Conservation (phyloP, 2,797 vertebrate species). For the Ateles fusciceps region DNA sequence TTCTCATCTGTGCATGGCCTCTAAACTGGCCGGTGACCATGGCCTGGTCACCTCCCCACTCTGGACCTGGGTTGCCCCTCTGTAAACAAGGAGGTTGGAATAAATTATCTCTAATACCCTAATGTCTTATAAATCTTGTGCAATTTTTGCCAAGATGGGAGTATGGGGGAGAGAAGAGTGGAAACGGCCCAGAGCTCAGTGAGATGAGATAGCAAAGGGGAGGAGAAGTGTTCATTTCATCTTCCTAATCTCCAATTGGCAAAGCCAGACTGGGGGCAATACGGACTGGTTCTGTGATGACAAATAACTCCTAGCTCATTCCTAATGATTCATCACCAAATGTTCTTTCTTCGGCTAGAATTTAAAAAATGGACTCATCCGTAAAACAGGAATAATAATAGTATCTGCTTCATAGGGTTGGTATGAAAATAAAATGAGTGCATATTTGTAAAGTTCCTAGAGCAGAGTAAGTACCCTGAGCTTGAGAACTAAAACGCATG, state of each 20-base stretch:
- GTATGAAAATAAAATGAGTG: neutral
- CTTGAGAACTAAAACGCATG: constrained; percentile 5
- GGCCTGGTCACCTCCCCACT: neutral
- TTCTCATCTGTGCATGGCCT: neutral
- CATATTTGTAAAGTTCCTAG: neutral
- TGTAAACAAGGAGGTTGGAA: neutral
- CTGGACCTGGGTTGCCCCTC: neutral
- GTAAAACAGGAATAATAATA: constrained; percentile 57
- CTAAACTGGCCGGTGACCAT: neutral
- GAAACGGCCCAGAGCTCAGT: neutral
- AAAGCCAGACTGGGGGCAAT: neutral
- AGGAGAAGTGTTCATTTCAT: neutral
- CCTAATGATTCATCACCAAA: constrained; percentile 16
- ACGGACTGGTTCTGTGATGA: neutral
- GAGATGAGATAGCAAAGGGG: neutral
- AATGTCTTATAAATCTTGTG: neutral
- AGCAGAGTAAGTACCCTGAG: neutral
- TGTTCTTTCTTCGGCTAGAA: constrained; percentile 24
- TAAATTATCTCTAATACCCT: neutral
- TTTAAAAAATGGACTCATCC: neutral
- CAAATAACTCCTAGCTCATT: neutral
- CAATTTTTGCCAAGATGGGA: neutral
- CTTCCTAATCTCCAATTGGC: neutral
- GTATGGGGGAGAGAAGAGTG: neutral
- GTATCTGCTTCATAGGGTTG: neutral